Evolutionary conservation across 2,113 vertebrate species (phyloP), one percentile per base, ranked within the genome.

Genomic region (Passer domesticus): DNA sequence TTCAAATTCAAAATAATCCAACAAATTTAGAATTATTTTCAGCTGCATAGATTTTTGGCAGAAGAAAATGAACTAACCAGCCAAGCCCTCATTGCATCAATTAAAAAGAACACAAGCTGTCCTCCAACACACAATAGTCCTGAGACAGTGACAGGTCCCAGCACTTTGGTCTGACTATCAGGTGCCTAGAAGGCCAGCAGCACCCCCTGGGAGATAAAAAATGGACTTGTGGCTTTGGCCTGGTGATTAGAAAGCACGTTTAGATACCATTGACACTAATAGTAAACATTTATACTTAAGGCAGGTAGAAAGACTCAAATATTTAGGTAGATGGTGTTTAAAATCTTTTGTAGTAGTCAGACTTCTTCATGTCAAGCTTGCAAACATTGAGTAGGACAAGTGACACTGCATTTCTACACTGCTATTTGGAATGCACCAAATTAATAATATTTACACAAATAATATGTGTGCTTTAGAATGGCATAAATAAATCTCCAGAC

Each of bases 121-220:
- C 23, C 23, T 81, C 9, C 53, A 62, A 13, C 4, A 50, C 1
- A 8, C 12, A 4, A 3, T 9, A 21, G 15, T n/a, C 30, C 23
- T 23, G 7, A 47, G 22, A 30, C 3, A 37, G 30, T 12, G 25
- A 58, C 6, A 16, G 18, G 20, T 78, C 64, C 43, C 43, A 63
- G 23, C 1, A 3, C 5, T 39, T 37, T 20, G 56, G 22, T 63
- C 7, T 67, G 35, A 20, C n/a, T 39, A 22, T 15, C 15, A 68
- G 11, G 37, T 41, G 28, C 9, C 19, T n/a, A 0, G 0, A 49
- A 31, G 37, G 37, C 20, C 27, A 58, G 37, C 9, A 53, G 53
- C 20, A 73, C 3, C 9, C 13, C 3, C 10, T n/a, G 27, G 17
- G 12, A 64, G 8, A 41, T 59, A 20, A 4, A 17, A 50, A 90